Conservation (phyloP, 2,113 vertebrate species). For the Clarias gariepinus region DNA sequence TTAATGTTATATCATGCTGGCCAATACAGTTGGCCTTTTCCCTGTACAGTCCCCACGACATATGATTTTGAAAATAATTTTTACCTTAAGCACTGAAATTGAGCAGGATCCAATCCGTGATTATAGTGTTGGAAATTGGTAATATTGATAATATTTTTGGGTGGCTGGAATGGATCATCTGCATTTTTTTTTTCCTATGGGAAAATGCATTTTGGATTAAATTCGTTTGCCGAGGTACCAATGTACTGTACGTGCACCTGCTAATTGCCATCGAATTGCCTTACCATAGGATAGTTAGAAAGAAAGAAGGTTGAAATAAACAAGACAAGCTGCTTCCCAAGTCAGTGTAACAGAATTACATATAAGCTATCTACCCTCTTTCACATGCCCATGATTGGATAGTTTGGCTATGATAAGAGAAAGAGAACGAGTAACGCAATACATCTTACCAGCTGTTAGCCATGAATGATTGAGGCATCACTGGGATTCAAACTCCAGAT, state of each 20-base stretch:
- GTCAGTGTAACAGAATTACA: background rate
- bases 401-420: background rate
- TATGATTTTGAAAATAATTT: too few relatives aligned
- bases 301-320: background rate
- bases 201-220: too few relatives aligned
- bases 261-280: background rate
- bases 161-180: too few relatives aligned
- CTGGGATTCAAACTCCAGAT: background rate
- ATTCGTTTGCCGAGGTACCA: too few relatives aligned
- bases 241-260: background rate
- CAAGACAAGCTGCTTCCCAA: background rate
- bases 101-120: too few relatives aligned
- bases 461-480: background rate
- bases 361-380: background rate
- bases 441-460: background rate
- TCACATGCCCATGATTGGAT: background rate
- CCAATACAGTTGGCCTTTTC: background rate
- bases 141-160: too few relatives aligned
- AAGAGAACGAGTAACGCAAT: background rate
- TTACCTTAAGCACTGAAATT: too few relatives aligned
- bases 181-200: too few relatives aligned
- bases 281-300: background rate
- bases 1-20: background rate
- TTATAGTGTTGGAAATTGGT: too few relatives aligned
- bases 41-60: background rate